A percentile compares a stretch with the other conserved stretches of the same genome.
phyloP scores from a whole-genome alignment of 2,888 invertebrate genomes.

The Pachliopta kotzebuea region DNA sequence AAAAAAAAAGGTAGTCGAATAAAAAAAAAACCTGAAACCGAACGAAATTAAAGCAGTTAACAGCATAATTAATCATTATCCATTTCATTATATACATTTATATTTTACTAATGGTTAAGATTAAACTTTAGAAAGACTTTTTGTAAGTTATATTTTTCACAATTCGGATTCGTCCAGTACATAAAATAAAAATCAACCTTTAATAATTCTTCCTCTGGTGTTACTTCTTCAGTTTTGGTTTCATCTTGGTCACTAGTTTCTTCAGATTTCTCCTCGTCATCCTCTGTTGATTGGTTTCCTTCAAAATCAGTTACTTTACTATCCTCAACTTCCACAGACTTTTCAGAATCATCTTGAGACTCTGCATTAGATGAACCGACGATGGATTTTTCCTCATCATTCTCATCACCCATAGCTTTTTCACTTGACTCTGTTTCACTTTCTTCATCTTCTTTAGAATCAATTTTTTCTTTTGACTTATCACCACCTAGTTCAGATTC shows the following conservation, averaged over 20 bases:
- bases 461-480: slow-evolving; percentile 35
- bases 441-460: slow-evolving; percentile 37
- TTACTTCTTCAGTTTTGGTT: slow-evolving; percentile 64
- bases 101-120: not conserved
- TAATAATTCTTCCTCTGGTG: slow-evolving; percentile 83
- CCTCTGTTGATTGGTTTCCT: slow-evolving; percentile 26
- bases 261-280: slow-evolving; percentile 42
- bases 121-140: not conserved
- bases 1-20: no score
- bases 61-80: no score
- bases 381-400: slow-evolving; percentile 46
- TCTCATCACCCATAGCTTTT: slow-evolving; percentile 41
- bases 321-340: slow-evolving; percentile 32
- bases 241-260: slow-evolving; percentile 50
- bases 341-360: slow-evolving; percentile 33
- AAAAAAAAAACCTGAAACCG: no score
- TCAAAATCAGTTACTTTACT: slow-evolving; percentile 35
- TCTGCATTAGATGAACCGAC: slow-evolving; percentile 30
- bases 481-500: slow-evolving; percentile 45
- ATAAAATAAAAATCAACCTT: slow-evolving; percentile 61
- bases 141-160: not conserved
- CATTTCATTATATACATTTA: no score
- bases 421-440: slow-evolving; percentile 40
- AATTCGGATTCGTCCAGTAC: not conserved
- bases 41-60: no score